A percentile compares a stretch with the other conserved stretches of the same genome.
Evolutionary conservation across 2,888 invertebrate species (phyloP).

Genomic region (Athetis lepigone): DNA sequence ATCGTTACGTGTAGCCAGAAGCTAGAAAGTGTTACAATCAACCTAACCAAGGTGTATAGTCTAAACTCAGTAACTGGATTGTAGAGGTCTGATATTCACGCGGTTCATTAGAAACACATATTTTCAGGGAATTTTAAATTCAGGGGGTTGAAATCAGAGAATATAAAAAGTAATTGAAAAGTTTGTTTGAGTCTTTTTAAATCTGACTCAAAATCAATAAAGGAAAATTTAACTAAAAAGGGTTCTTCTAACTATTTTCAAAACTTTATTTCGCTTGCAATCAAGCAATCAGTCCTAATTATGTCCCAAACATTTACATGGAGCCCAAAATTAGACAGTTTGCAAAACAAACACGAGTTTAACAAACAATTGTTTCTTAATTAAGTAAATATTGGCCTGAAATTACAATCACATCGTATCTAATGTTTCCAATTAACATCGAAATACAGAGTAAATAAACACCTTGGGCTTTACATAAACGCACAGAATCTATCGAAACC

Average conservation of each 20-base stretch:
- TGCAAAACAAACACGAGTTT: slow-evolving; percentile 22
- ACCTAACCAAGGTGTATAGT: too few species aligned
- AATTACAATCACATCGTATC: slow-evolving; percentile 44
- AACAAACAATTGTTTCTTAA: slow-evolving; percentile 41
- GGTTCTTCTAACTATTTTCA: slow-evolving; percentile 4
- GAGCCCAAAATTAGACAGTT: slow-evolving; percentile 36
- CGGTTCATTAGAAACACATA: too few species aligned
- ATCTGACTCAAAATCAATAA: slow-evolving; percentile 17
- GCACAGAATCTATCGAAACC: background rate
- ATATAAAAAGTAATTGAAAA: too few species aligned
- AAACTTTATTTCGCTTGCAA: slow-evolving; percentile 15
- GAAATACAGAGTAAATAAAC: slow-evolving; percentile 37
- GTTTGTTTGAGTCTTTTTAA: background rate
- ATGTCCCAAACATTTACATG: slow-evolving; percentile 15
- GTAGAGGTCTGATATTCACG: too few species aligned
- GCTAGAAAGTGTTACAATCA: too few species aligned
- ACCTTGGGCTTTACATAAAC: slow-evolving; percentile 20
- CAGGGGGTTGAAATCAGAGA: too few species aligned
- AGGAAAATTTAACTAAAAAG: slow-evolving; percentile 1
- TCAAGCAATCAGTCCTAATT: slow-evolving; percentile 18
- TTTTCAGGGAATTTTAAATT: too few species aligned
- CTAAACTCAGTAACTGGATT: too few species aligned
- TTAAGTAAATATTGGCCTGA: slow-evolving; percentile 43
- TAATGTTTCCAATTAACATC: slow-evolving; percentile 29
- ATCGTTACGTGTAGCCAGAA: too few species aligned